A percentile compares a stretch with the other conserved stretches of the same genome.
phyloP scores from a whole-genome alignment of 1,140 invertebrate species.

The Melipona quadrifasciata region DNA sequence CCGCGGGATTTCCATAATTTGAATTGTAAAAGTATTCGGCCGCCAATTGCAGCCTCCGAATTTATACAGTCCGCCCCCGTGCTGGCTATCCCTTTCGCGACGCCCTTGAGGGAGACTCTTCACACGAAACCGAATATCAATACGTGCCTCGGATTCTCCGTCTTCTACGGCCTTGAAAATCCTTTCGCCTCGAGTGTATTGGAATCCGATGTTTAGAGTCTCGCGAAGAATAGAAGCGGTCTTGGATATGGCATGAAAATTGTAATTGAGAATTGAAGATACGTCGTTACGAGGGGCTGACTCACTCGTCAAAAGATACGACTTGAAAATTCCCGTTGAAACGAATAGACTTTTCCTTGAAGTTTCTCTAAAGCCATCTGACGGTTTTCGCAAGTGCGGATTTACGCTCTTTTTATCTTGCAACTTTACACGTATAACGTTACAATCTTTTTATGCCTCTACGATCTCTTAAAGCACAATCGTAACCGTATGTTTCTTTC shows the following conservation, averaged over 20 bases:
- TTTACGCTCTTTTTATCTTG: too few species aligned
- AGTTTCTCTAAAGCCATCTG: too few species aligned
- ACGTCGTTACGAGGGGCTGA: background rate
- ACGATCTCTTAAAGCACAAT: too few species aligned
- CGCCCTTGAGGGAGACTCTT: conserved; percentile 24
- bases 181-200: background rate
- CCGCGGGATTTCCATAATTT: conserved; percentile 76
- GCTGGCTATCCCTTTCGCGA: conserved; percentile 36
- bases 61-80: conserved; percentile 68
- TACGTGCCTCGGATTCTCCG: background rate
- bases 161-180: background rate
- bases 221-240: too few species aligned
- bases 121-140: conserved; percentile 27
- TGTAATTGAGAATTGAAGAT: background rate
- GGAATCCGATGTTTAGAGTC: background rate
- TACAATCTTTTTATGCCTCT: too few species aligned
- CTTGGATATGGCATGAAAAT: background rate
- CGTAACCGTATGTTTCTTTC: too few species aligned
- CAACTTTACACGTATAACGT: too few species aligned
- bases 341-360: background rate
- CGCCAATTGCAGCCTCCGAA: conserved; percentile 74
- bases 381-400: too few species aligned
- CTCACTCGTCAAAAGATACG: background rate
- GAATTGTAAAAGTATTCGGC: conserved; percentile 77
- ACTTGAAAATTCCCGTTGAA: background rate